Conservation (phyloP, 2,797 vertebrate genomes). For the Sphenopsis melanotis region DNA sequence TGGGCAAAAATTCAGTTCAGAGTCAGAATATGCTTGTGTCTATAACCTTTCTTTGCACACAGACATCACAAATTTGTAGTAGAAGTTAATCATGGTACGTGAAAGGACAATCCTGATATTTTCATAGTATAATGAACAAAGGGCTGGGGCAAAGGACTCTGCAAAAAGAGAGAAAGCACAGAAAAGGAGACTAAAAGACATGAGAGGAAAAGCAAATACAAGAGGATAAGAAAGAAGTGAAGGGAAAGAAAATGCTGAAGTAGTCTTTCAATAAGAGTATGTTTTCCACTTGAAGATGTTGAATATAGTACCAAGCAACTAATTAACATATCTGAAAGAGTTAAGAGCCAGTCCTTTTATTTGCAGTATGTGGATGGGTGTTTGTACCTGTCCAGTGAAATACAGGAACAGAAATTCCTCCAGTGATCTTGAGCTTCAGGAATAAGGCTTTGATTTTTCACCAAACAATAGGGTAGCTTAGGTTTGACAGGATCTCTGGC, state of each 20-base stretch:
- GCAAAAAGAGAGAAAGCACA: not conserved
- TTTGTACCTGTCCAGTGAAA: not conserved
- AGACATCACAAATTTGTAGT: not conserved
- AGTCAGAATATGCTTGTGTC: not conserved
- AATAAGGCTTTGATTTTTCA: not conserved
- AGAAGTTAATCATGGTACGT: not conserved
- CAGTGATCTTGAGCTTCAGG: not conserved
- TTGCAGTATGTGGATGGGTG: not conserved
- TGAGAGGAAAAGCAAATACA: not conserved
- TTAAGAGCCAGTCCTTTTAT: not conserved
- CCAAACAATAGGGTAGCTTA: not conserved
- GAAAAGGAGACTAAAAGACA: not conserved
- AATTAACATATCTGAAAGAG: not conserved
- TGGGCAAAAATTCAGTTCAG: not conserved
- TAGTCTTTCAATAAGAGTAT: not conserved
- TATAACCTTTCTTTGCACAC: not conserved
- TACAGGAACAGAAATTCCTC: not conserved
- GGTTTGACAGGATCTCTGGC: not conserved
- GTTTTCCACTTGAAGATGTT: not conserved
- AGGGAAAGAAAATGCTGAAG: not conserved
- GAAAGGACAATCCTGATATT: not conserved
- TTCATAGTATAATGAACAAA: not conserved
- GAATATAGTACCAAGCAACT: not conserved
- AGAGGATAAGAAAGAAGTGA: not conserved
- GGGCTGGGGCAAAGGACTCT: fast-evolving